A percentile compares a stretch with the other conserved stretches of the same genome.
Conservation (phyloP, 2,113 vertebrate species). For the Corydoras sp. region DNA sequence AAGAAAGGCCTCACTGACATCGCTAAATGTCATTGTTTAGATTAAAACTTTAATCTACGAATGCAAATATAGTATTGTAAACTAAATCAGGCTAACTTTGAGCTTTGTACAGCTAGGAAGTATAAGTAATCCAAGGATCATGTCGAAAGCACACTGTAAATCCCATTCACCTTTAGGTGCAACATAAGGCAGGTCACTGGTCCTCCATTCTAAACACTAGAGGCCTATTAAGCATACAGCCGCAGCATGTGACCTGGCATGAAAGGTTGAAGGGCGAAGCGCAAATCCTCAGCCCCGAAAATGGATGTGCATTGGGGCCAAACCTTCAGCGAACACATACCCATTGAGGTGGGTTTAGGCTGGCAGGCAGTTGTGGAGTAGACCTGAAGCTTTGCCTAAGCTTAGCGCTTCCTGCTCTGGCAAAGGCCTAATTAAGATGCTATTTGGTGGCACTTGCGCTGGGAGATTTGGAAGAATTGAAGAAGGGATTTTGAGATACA, state of each 20-base stretch:
- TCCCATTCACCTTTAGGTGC: too few relatives aligned
- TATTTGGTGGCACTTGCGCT: constrained; percentile 32
- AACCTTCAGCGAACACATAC: constrained; percentile 22
- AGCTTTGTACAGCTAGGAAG: too few relatives aligned
- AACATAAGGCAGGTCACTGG: too few relatives aligned
- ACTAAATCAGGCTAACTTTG: too few relatives aligned
- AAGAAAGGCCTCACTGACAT: too few relatives aligned
- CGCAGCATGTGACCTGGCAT: neutral
- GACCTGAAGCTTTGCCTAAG: constrained; percentile 32
- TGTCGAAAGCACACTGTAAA: too few relatives aligned
- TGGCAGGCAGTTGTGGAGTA: constrained; percentile 25
- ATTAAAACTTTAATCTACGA: too few relatives aligned
- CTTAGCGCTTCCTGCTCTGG: constrained; percentile 29
- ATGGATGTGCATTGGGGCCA: constrained; percentile 15
- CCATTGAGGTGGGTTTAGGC: constrained; percentile 26
- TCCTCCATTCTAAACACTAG: too few relatives aligned
- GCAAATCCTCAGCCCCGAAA: constrained; percentile 13
- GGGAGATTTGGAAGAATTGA: constrained; percentile 30
- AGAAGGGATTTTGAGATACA: constrained; percentile 36
- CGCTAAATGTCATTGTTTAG: too few relatives aligned
- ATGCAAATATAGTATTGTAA: too few relatives aligned
- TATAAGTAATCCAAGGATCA: too few relatives aligned
- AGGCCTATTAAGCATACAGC: neutral
- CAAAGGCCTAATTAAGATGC: constrained; percentile 38
- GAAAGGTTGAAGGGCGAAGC: neutral